Evolutionary conservation across 2,113 vertebrate species (phyloP), one percentile per base, ranked within the genome.

Genomic region (Burhinus oedicnemus): DNA sequence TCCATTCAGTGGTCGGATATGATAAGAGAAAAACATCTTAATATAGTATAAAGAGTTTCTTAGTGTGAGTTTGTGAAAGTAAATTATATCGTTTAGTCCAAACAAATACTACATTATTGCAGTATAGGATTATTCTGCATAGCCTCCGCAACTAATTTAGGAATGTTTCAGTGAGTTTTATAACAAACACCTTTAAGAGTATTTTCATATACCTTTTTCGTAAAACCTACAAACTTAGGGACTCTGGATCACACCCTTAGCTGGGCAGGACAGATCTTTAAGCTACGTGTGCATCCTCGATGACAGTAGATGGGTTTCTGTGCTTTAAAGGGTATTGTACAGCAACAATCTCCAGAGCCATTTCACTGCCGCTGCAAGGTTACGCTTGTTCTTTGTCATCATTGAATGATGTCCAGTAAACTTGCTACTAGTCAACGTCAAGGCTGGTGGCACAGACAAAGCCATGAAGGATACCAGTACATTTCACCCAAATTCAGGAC

Each of bases 21-120:
- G 15, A 91, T 94, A 94, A 95, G 57, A 80, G 27, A 87, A 52
- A 72, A 93, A 74, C 40, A 72, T 86, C 78, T 90, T 74, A 80
- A 88, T 94, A 76, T 9, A 69, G 21, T 20, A 68, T 57, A 45
- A 93, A 42, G 47, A 89, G 62, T 91, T 89, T 71, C 32, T 89
- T 38, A 29, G 4, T 55, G 26, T 60, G 52, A 55, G 44, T 85
- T 79, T 61, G 13, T 69, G 61, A 18, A 49, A 76, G 60, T 66
- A 78, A 91, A 71, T 75, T n/a, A 38, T 34, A 45, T 45, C 17
- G 34, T 72, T 83, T 15, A 15, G 27, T 82, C 61, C n/a, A 89
- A 93, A 71, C 23, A 68, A 72, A 34, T 0, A 5, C 32, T 60
- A n/a, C 11, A 2, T 68, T 87, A 26, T 52, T 93, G 29, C 21